Evolutionary conservation across 2,888 invertebrate genomes (phyloP), one percentile per base, ranked within the genome.

Genomic region (Scaptomyza reducta): DNA sequence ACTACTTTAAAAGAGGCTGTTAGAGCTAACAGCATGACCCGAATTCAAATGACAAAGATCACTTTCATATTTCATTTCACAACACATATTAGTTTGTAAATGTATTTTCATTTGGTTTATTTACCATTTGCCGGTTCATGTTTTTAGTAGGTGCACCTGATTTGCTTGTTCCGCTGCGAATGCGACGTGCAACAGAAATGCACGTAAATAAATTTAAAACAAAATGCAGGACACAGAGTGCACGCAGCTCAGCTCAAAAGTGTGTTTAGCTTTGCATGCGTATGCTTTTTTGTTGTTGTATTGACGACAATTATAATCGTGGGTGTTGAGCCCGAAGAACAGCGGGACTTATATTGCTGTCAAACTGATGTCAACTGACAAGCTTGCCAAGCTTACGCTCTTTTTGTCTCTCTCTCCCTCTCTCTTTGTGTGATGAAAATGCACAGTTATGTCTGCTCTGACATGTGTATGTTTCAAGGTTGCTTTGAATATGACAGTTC

Each of bases 1-100:
- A 11, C 11, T 11, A 11, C 18, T 29, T 47, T 53, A 60, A 53
- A 13, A 47, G 47, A 33, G 31, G 16, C 38, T 38, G 38, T 38
- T 38, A 38, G 16, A 16, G 40, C 16, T 40, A 10, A 16, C 40
- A 40, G 16, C 40, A 40, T 40, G 40, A 40, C 40, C 40, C 40
- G 40, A 40, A 33, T 33, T 35, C 6, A 18, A 31, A 22, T 33
- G 49, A 33, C 33, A n/a, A 13, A 46, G 16, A 33, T n/a, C 18
- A 49, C 33, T n/a, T 22, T n/a, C 10, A 18, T 14, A 16, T 10
- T 40, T 40, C 16, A 40, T 9, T 40, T 9, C 16, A 40, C 40
- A 16, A 10, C 14, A 16, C 10, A 16, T 10, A 14, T 31, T 31
- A 10, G 6, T 29, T 7, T 29, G 29, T 29, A 4, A 7, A 3